phyloP scores from a whole-genome alignment of 2,797 vertebrate genomes.

The Pogonophryne albipinna region DNA sequence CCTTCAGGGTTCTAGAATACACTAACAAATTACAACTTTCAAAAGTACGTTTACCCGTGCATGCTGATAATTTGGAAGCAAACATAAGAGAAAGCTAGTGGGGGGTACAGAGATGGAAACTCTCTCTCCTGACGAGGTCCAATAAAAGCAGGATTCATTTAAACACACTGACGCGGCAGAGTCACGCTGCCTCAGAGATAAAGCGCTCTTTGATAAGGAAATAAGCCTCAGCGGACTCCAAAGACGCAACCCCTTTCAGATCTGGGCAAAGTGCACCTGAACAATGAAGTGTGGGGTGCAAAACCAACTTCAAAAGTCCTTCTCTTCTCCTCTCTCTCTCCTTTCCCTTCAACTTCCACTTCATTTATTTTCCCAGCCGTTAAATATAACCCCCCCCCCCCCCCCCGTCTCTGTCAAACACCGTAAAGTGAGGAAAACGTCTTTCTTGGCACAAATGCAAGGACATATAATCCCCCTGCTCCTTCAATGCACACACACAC shows the following conservation, averaged over 20 bases:
- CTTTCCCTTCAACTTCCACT: conserved; percentile 48
- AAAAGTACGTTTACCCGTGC: not conserved
- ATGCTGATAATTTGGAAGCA: conserved; percentile 16
- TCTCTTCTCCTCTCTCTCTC: conserved; percentile 35
- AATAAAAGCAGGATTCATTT: conserved; percentile 55
- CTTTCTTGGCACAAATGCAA: conserved; percentile 69
- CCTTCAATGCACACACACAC: conserved; percentile 24
- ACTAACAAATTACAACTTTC: not conserved
- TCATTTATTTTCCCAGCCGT: too few species aligned
- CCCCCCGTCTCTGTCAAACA: conserved; percentile 17
- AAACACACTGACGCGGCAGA: conserved; percentile 60
- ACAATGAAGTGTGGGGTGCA: conserved; percentile 46
- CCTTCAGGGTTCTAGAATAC: too few species aligned
- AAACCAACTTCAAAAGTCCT: conserved; percentile 40
- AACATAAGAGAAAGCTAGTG: conserved; percentile 15
- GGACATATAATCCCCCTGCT: conserved; percentile 63
- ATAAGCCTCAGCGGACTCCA: conserved; percentile 50
- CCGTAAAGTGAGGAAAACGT: conserved; percentile 34
- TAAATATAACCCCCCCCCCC: conserved; percentile 16
- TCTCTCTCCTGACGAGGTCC: conserved; percentile 39
- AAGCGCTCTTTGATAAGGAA: conserved; percentile 65
- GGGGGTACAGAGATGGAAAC: conserved; percentile 44
- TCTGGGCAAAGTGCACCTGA: conserved; percentile 49
- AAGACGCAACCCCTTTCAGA: conserved; percentile 61
- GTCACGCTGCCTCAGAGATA: conserved; percentile 45